phyloP scores from a whole-genome alignment of 2,113 vertebrate genomes.

The Mesocricetus auratus region DNA sequence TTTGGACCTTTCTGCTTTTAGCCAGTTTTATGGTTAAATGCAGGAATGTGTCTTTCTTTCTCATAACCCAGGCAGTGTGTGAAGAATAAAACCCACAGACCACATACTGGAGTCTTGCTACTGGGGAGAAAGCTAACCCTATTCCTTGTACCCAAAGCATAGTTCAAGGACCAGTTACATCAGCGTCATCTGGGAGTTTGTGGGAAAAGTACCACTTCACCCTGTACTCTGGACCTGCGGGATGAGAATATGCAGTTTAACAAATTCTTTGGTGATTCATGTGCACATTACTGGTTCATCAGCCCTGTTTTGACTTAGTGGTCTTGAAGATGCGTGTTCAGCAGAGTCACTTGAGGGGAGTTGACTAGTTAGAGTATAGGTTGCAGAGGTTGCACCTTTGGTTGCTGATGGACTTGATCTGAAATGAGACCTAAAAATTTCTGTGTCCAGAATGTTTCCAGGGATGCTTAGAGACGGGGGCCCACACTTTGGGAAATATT shows the following conservation, averaged over 20 bases:
- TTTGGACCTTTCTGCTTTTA: conserved; percentile 23
- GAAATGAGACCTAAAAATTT: neutral
- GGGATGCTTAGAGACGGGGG: neutral
- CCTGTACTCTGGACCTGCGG: neutral
- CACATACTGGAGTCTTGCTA: neutral
- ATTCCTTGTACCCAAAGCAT: neutral
- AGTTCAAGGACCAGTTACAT: neutral
- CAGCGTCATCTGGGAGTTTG: neutral
- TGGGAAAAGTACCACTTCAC: neutral
- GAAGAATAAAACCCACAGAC: conserved; percentile 25
- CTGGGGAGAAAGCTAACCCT: neutral
- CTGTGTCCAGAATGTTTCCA: neutral
- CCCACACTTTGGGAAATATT: neutral
- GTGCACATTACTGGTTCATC: neutral
- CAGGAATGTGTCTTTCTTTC: neutral
- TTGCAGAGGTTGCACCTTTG: neutral
- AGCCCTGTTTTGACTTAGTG: neutral
- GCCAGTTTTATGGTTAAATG: conserved; percentile 11
- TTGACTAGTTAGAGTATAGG: neutral
- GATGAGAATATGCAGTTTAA: neutral
- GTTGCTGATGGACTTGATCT: neutral
- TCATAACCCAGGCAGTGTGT: neutral
- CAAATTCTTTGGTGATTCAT: neutral
- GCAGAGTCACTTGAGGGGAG: neutral
- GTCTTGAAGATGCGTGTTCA: neutral